A percentile compares a stretch with the other conserved stretches of the same genome.
These are phyloP conservation scores for Episyrphus balteatus DNA, from an alignment of 1,140 invertebrate genomes.

Conservation along the genomic window DNA sequence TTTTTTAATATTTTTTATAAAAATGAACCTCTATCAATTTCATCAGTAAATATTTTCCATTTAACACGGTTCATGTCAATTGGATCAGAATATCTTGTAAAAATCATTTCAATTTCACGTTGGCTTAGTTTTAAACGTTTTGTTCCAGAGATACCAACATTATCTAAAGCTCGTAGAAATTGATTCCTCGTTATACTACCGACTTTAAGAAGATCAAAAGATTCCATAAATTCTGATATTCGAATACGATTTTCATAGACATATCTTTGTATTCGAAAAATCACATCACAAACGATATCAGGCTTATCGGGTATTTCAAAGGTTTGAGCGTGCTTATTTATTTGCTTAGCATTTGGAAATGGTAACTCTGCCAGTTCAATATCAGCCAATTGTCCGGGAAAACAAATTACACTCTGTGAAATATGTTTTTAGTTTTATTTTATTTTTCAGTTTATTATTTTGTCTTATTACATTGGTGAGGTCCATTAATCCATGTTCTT, in stretches of 20 bases:
- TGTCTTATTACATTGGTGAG: conserved; percentile 15
- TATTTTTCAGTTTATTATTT: background rate
- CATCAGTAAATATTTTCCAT: conserved; percentile 60
- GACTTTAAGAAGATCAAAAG: conserved; percentile 49
- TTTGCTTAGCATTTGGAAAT: conserved; percentile 40
- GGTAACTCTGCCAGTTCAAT: conserved; percentile 52
- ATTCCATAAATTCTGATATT: conserved; percentile 47
- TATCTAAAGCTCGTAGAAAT: conserved; percentile 51
- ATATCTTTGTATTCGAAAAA: conserved; percentile 35
- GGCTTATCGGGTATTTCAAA: conserved; percentile 20
- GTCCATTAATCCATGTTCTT: conserved; percentile 18
- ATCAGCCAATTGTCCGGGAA: conserved; percentile 51
- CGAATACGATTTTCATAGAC: conserved; percentile 48
- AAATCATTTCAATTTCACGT: conserved; percentile 45
- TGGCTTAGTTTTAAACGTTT: conserved; percentile 41
- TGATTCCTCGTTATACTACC: conserved; percentile 51
- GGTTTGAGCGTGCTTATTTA: conserved; percentile 21
- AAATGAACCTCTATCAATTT: conserved; percentile 48
- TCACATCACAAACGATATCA: conserved; percentile 24
- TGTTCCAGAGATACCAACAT: conserved; percentile 46
- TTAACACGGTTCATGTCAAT: conserved; percentile 48
- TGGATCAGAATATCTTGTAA: conserved; percentile 51
- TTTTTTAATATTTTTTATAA: background rate
- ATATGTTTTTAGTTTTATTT: background rate
- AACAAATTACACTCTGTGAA: conserved; percentile 41